Conservation (phyloP, 2,113 vertebrate species). For the Proterorhinus semilunaris region DNA sequence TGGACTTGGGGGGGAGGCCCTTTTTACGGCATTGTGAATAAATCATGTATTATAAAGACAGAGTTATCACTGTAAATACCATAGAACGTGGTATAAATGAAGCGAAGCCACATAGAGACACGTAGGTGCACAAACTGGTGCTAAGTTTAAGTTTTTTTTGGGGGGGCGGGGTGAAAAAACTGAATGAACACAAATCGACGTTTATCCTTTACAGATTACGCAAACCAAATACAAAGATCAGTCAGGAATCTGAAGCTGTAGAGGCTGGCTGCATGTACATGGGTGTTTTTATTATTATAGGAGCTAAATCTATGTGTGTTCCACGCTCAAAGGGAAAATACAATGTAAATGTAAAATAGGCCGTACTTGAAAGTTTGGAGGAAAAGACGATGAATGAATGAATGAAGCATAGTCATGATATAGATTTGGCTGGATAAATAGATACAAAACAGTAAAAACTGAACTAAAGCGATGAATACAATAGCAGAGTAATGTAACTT, state of each 20-base stretch:
- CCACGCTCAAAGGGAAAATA: background rate
- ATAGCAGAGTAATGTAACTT: too few species aligned
- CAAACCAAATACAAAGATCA: conserved; percentile 32
- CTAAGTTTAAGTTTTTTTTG: conserved; percentile 46
- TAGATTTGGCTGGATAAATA: too few species aligned
- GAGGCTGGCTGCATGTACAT: conserved; percentile 1
- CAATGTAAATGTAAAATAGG: background rate
- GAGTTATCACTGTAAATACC: conserved; percentile 41
- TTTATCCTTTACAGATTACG: conserved; percentile 25
- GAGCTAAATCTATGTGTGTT: background rate
- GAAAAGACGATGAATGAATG: too few species aligned
- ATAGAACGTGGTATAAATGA: conserved; percentile 32
- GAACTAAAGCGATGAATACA: too few species aligned
- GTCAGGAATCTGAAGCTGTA: conserved; percentile 17
- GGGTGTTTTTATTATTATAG: background rate
- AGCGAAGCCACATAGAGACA: conserved; percentile 40
- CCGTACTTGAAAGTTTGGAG: too few species aligned
- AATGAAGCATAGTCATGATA: too few species aligned
- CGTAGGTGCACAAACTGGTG: conserved; percentile 55
- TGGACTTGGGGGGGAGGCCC: conserved; percentile 42
- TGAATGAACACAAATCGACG: conserved; percentile 12
- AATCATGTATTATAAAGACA: conserved; percentile 72
- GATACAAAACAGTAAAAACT: too few species aligned
- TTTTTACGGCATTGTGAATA: conserved; percentile 67
- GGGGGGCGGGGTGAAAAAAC: background rate